A percentile compares a stretch with the other conserved stretches of the same genome.
Conservation (phyloP, 2,113 vertebrate species). For the Opisthocomus hoazin region DNA sequence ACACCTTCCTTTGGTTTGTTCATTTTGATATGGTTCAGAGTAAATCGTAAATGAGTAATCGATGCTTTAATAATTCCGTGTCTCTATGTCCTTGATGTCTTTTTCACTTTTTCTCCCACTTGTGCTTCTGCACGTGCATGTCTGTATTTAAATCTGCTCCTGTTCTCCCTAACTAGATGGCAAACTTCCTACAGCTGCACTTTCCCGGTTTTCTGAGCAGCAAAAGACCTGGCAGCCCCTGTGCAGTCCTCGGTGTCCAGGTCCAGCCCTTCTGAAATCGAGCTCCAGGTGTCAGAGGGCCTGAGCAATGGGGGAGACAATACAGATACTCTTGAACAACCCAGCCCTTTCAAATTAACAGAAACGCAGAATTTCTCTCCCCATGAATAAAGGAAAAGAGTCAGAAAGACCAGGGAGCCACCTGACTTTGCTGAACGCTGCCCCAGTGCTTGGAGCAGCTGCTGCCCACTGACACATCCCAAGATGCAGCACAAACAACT, state of each 20-base stretch:
- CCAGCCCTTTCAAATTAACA: not conserved
- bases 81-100: not conserved
- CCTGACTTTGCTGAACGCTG: not conserved
- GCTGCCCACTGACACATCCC: not conserved
- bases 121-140: not conserved
- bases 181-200: not conserved
- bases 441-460: not conserved
- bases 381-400: not conserved
- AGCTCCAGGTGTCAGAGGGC: not conserved
- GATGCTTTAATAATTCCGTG: not conserved
- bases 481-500: not conserved
- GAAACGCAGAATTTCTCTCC: not conserved
- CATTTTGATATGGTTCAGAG: not conserved
- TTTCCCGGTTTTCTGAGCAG: not conserved
- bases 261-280: not conserved
- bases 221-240: not conserved
- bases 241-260: not conserved
- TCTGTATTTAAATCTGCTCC: not conserved
- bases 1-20: not conserved
- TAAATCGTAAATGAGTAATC: not conserved
- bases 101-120: conserved; percentile 2
- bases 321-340: not conserved
- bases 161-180: not conserved
- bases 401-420: not conserved
- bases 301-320: not conserved